These are phyloP conservation scores for Pseudococcus jackbeardsleyi DNA, from an alignment of 2,888 invertebrate species.

Conservation along the genomic window DNA sequence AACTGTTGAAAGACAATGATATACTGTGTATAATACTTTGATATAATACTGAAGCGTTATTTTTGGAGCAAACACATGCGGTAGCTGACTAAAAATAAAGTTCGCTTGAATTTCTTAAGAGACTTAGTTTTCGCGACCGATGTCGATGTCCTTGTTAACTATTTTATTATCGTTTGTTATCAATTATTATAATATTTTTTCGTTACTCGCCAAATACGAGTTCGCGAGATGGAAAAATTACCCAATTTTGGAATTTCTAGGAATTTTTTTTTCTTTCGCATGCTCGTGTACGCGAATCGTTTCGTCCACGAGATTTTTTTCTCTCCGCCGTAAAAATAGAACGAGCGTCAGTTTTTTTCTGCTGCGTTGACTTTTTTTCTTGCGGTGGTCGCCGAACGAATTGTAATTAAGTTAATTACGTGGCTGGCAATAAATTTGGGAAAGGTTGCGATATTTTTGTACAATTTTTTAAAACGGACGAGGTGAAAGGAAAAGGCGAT, in stretches of 20 bases:
- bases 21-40: slow-evolving; percentile 56
- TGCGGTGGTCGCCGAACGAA: not conserved
- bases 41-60: slow-evolving; percentile 58
- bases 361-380: not conserved
- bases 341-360: not conserved
- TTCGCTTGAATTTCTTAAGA: slow-evolving; percentile 45
- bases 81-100: slow-evolving; percentile 56
- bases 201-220: not conserved
- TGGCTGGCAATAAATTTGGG: not conserved
- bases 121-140: slow-evolving; percentile 2
- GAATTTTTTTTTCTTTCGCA: not conserved
- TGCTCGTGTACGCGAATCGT: not conserved
- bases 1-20: slow-evolving; percentile 60
- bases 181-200: not conserved
- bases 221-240: not conserved
- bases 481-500: too few relatives aligned
- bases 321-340: not conserved
- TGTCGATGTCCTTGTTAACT: slow-evolving; percentile 55
- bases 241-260: not conserved
- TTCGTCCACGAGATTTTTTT: not conserved
- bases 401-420: not conserved
- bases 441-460: not conserved
- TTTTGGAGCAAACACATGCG: slow-evolving; percentile 59
- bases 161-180: slow-evolving; percentile 28
- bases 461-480: too few relatives aligned